These are phyloP conservation scores for Valencia hispanica DNA, from an alignment of 2,797 vertebrate species.

Conservation along the genomic window DNA sequence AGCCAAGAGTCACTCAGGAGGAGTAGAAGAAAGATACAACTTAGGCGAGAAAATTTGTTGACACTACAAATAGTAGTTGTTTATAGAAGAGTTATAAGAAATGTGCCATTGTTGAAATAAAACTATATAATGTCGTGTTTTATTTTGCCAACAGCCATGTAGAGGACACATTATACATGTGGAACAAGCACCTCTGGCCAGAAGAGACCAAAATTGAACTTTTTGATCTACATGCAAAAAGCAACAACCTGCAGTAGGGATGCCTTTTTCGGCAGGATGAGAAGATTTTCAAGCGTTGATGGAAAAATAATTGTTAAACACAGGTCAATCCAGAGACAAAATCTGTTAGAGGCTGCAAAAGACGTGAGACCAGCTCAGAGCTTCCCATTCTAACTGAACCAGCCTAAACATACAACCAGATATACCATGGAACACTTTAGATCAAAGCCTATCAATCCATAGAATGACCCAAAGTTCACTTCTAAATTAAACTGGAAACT, in stretches of 20 bases:
- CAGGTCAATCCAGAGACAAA: neutral
- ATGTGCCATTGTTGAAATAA: too few species aligned
- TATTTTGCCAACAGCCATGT: too few species aligned
- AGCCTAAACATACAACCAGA: neutral
- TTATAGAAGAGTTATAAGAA: neutral
- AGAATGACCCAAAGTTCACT: neutral
- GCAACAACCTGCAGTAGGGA: neutral
- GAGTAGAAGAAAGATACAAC: neutral
- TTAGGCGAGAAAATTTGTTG: neutral
- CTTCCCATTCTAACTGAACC: neutral
- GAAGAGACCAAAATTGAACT: too few species aligned
- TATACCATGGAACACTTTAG: neutral
- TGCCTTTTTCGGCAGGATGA: neutral
- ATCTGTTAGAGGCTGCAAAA: neutral
- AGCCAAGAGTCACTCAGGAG: too few species aligned
- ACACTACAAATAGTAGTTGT: neutral
- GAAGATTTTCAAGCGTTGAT: neutral
- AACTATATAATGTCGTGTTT: too few species aligned
- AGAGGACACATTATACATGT: too few species aligned
- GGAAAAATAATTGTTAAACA: neutral
- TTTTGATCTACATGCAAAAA: neutral
- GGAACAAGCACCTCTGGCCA: too few species aligned
- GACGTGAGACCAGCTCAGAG: too few species aligned
- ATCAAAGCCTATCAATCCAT: too few species aligned
- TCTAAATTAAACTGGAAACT: neutral